Percentiles rank a stretch among this genome's conserved stretches.
phyloP scores from a whole-genome alignment of 2,797 vertebrate species.

The Acanthurus leucopareius region DNA sequence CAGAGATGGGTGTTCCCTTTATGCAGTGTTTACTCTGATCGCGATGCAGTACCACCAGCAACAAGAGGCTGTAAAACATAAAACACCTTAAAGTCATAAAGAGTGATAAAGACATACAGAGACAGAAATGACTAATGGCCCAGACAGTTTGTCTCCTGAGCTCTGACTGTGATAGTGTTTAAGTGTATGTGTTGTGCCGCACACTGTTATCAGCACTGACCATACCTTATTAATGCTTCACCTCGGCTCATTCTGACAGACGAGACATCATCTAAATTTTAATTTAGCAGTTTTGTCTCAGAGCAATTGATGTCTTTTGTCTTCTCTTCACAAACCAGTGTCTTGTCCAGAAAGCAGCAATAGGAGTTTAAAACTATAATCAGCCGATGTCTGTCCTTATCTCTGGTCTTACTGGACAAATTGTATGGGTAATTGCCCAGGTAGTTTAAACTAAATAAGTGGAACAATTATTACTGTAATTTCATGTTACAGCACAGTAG shows the following conservation, averaged over 20 bases:
- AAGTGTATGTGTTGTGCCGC: constrained; percentile 37
- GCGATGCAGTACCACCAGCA: background rate
- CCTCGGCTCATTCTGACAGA: constrained; percentile 16
- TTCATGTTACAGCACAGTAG: background rate
- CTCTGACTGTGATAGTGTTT: constrained; percentile 18
- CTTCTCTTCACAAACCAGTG: background rate
- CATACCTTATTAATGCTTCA: constrained; percentile 63
- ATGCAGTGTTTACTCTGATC: background rate
- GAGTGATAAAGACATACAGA: constrained; percentile 41
- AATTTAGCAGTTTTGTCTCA: constrained; percentile 22
- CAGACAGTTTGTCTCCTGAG: constrained; percentile 41
- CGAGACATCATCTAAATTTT: constrained; percentile 55
- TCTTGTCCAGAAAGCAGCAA: constrained; percentile 11
- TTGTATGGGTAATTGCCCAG: background rate
- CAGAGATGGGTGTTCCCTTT: background rate
- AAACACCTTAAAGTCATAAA: constrained; percentile 37
- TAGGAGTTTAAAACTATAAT: constrained; percentile 32
- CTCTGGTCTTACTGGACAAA: constrained; percentile 9
- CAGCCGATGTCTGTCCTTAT: constrained; percentile 6
- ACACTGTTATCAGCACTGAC: constrained; percentile 65
- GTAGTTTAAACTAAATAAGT: background rate
- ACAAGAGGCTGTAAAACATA: constrained; percentile 32
- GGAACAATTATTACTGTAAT: constrained; percentile 10
- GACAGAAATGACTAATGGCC: constrained; percentile 28
- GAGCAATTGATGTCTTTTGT: constrained; percentile 14